A percentile compares a stretch with the other conserved stretches of the same genome.
Evolutionary conservation across 2,797 vertebrate genomes (phyloP).

Genomic region (Myotis pilosus): DNA sequence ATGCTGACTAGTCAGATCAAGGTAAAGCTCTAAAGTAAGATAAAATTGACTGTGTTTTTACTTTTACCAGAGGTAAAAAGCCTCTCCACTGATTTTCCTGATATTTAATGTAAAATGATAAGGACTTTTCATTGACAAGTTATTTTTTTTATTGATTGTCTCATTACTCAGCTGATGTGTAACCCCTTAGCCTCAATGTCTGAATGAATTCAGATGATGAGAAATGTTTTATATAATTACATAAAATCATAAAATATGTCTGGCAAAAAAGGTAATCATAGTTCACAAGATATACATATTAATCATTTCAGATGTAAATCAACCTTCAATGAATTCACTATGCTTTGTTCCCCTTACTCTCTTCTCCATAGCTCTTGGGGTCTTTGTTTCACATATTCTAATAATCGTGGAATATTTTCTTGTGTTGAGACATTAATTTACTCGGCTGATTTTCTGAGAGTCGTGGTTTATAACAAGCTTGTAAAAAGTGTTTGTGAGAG

Average conservation of each 20-base stretch:
- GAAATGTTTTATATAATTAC: conserved; percentile 39
- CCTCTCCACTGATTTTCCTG: conserved; percentile 11
- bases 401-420: conserved; percentile 12
- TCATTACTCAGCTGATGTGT: background rate
- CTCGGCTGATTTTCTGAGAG: background rate
- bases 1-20: background rate
- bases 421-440: conserved; percentile 32
- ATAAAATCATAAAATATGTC: background rate
- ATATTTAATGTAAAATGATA: background rate
- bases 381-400: background rate
- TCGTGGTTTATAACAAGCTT: conserved; percentile 46
- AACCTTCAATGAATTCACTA: background rate
- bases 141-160: background rate
- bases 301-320: background rate
- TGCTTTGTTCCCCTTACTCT: background rate
- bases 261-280: background rate
- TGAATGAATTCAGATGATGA: conserved; percentile 7
- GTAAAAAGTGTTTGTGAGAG: conserved; percentile 47
- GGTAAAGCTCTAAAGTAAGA: background rate
- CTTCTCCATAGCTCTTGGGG: background rate
- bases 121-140: background rate
- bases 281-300: background rate
- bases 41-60: background rate
- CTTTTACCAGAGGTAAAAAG: background rate
- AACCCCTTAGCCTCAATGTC: background rate